Evolutionary conservation across 2,113 vertebrate genomes (phyloP).

Genomic region (Callochromis pleurospilus): DNA sequence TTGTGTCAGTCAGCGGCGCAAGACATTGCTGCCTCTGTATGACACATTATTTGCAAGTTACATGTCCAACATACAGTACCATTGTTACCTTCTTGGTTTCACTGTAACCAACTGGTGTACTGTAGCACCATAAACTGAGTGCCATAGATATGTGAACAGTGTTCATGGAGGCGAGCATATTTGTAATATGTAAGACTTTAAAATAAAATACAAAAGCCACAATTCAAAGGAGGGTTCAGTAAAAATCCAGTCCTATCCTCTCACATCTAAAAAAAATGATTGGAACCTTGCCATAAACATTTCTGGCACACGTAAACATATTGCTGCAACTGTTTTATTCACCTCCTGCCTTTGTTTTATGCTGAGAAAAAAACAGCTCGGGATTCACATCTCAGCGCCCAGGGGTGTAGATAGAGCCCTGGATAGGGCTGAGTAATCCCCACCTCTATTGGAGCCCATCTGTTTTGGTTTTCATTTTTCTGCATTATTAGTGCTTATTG

Average conservation of each 20-base stretch:
- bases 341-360: conserved; percentile 46
- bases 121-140: not conserved
- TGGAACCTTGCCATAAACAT: conserved; percentile 6
- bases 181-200: not conserved
- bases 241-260: not conserved
- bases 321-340: conserved; percentile 11
- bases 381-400: conserved; percentile 64
- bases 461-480: conserved; percentile 83
- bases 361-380: conserved; percentile 56
- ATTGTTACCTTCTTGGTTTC: not conserved
- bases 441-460: conserved; percentile 77
- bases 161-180: not conserved
- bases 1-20: conserved; percentile 58
- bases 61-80: not conserved
- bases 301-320: conserved; percentile 43
- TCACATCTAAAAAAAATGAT: not conserved
- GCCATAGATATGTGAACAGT: not conserved
- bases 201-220: not conserved
- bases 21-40: conserved; percentile 33
- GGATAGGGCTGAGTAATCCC: conserved; percentile 73
- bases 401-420: conserved; percentile 72
- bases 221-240: not conserved
- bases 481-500: conserved; percentile 84
- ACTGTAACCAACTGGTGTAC: not conserved
- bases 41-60: not conserved